phyloP scores from a whole-genome alignment of 1,140 invertebrate genomes.

The Streblospio benedicti region DNA sequence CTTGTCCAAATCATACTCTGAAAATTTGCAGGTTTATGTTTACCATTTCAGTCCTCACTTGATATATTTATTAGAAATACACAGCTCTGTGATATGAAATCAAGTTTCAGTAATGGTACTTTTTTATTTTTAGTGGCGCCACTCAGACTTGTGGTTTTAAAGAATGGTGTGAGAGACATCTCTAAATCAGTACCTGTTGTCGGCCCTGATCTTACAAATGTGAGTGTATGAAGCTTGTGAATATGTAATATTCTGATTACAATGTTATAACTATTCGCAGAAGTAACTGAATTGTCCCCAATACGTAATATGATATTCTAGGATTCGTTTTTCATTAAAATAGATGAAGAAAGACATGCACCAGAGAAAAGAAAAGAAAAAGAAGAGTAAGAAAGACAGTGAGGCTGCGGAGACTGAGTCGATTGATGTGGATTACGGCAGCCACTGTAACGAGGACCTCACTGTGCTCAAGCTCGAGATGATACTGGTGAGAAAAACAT shows the following conservation, averaged over 20 bases:
- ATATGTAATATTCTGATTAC: too few species aligned
- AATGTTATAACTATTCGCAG: neutral
- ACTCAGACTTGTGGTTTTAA: slow-evolving; percentile 33
- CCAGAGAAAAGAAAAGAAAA: slow-evolving; percentile 16
- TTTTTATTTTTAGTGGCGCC: slow-evolving; percentile 26
- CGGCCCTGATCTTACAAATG: slow-evolving; percentile 43
- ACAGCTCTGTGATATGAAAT: too few species aligned
- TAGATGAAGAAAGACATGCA: slow-evolving; percentile 30
- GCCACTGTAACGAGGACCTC: slow-evolving; percentile 30
- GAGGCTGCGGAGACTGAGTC: slow-evolving; percentile 22
- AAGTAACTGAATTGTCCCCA: neutral
- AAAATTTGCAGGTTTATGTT: too few species aligned
- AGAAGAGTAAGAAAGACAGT: neutral
- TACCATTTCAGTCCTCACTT: too few species aligned
- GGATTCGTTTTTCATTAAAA: too few species aligned
- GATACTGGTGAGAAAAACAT: slow-evolving; percentile 32
- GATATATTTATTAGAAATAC: too few species aligned
- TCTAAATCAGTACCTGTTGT: slow-evolving; percentile 32
- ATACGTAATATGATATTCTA: too few species aligned
- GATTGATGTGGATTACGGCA: slow-evolving; percentile 26
- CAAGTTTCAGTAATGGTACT: too few species aligned
- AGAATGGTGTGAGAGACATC: slow-evolving; percentile 38
- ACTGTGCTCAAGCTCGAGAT: slow-evolving; percentile 34
- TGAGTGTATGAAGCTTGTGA: slow-evolving; percentile 20
- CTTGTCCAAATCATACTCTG: too few species aligned